Evolutionary conservation across 2,113 vertebrate genomes (phyloP).

Genomic region (Salvelinus fontinalis): DNA sequence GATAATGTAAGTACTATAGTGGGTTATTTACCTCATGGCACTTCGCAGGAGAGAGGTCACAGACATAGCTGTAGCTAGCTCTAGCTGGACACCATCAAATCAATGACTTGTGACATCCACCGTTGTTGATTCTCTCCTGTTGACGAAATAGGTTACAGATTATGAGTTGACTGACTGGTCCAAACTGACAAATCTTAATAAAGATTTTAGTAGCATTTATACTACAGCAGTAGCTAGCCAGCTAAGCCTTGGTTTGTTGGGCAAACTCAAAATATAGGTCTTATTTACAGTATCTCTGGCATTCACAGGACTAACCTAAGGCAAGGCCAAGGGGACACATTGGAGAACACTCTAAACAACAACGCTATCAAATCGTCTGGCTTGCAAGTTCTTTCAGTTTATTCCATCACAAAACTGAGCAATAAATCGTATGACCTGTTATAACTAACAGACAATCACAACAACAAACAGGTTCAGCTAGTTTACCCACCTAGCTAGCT

Average conservation of each 20-base stretch:
- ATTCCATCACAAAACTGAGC: background rate
- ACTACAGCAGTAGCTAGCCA: background rate
- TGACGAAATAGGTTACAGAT: background rate
- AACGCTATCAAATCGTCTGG: background rate
- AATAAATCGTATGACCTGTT: background rate
- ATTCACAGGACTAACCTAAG: background rate
- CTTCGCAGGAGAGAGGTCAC: conserved; percentile 55
- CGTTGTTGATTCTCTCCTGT: background rate
- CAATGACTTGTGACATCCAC: background rate
- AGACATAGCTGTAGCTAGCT: conserved; percentile 46
- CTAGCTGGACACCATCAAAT: background rate
- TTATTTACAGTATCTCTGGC: background rate
- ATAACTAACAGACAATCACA: background rate
- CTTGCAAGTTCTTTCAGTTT: background rate
- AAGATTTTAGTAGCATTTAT: background rate
- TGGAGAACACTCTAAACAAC: background rate
- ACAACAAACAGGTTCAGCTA: background rate
- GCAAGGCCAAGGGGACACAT: too few relatives aligned
- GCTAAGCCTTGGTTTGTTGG: background rate
- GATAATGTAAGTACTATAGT: too few relatives aligned
- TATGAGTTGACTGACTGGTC: background rate
- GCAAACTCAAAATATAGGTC: background rate
- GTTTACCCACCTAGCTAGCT: background rate
- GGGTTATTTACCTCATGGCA: conserved; percentile 54
- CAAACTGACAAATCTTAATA: background rate